A percentile compares a stretch with the other conserved stretches of the same genome.
phyloP scores from a whole-genome alignment of 2,113 vertebrate species.

The Rhea pennata region DNA sequence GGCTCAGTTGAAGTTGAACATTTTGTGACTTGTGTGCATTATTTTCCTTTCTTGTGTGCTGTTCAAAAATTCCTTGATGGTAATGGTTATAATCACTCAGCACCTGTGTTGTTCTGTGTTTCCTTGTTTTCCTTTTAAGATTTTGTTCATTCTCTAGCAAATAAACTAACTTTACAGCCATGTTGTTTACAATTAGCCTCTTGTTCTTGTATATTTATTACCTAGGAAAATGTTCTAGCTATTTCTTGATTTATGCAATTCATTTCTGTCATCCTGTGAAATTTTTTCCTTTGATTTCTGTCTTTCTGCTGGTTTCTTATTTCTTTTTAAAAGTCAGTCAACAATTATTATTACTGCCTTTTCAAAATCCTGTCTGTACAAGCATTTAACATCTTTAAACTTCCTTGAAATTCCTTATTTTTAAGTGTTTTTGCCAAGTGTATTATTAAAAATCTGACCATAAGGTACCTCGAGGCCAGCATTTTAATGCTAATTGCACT shows the following conservation, averaged over 20 bases:
- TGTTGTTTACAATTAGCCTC: slow-evolving; percentile 45
- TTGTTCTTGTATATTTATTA: slow-evolving; percentile 21
- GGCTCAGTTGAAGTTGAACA: slow-evolving; percentile 2
- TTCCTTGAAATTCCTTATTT: slow-evolving; percentile 12
- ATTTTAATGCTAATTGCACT: slow-evolving; percentile 33
- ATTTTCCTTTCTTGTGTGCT: slow-evolving; percentile 1
- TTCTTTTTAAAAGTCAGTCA: neutral
- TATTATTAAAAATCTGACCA: neutral
- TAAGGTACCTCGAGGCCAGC: neutral
- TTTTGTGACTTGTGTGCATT: slow-evolving; percentile 8
- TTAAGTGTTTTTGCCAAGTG: neutral
- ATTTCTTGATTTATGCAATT: neutral
- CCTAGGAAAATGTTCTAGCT: neutral
- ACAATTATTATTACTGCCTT: neutral
- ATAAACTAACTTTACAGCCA: slow-evolving; percentile 38
- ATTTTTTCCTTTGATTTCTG: neutral
- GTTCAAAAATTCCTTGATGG: slow-evolving; percentile 47
- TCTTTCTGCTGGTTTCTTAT: neutral
- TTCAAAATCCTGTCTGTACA: slow-evolving; percentile 26
- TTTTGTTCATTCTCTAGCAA: slow-evolving; percentile 37
- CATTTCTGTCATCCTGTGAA: neutral
- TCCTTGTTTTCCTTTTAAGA: slow-evolving; percentile 22
- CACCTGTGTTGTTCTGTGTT: neutral
- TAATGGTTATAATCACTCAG: neutral
- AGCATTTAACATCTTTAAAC: neutral